Evolutionary conservation across 2,797 vertebrate genomes (phyloP).

Genomic region (Squalus acanthias): DNA sequence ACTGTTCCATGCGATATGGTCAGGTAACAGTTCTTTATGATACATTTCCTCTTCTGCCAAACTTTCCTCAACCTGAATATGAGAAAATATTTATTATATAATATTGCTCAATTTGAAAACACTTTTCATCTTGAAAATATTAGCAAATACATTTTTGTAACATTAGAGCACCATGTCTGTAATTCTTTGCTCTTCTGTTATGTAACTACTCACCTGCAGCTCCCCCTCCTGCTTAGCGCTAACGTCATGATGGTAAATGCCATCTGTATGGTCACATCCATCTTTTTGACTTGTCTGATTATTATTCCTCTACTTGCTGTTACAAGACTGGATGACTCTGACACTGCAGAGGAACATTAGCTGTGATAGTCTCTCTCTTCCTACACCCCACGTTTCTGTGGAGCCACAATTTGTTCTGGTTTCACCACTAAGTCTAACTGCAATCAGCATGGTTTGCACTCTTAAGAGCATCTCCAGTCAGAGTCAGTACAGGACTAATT

Average conservation of each 20-base stretch:
- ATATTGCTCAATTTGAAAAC: not conserved
- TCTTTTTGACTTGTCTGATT: not conserved
- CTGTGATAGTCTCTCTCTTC: not conserved
- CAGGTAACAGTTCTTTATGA: slow-evolving; percentile 67
- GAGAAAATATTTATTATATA: slow-evolving; percentile 35
- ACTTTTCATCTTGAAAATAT: not conserved
- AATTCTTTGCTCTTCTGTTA: not conserved
- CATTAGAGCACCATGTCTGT: not conserved
- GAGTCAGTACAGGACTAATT: not conserved
- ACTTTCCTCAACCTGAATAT: slow-evolving; percentile 63
- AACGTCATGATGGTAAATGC: not conserved
- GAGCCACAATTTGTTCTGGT: not conserved
- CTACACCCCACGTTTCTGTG: not conserved
- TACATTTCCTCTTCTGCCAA: slow-evolving; percentile 72
- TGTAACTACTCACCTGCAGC: not conserved
- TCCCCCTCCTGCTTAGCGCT: not conserved
- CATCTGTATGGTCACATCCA: too few species aligned
- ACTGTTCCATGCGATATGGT: slow-evolving; percentile 69
- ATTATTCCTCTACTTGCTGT: not conserved
- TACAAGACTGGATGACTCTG: not conserved
- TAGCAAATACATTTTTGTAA: not conserved
- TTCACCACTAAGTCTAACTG: not conserved
- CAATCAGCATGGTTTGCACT: not conserved
- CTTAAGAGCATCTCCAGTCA: not conserved
- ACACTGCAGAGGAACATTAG: not conserved